Conservation (phyloP, 30 jellyfish, hydroid and myxozoan species). For the Catostylus mosaicus region DNA sequence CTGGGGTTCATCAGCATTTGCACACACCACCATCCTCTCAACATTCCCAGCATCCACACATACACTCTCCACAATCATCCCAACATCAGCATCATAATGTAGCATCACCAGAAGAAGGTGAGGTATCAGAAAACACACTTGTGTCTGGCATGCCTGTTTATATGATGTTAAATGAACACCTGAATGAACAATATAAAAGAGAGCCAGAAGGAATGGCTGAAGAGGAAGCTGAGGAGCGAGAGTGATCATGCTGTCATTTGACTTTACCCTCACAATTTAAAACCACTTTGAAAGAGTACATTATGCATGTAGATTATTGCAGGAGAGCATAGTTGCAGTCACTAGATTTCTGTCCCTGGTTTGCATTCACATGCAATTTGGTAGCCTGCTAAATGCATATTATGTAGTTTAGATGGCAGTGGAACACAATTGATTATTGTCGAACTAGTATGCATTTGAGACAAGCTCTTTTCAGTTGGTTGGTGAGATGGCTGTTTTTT, state of each 20-base stretch:
- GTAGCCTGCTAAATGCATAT: too few species aligned
- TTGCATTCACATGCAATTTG: too few species aligned
- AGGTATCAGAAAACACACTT: conserved; percentile 41
- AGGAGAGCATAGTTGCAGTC: background rate
- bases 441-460: too few species aligned
- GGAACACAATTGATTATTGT: too few species aligned
- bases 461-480: too few species aligned
- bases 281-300: background rate
- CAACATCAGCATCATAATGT: conserved; percentile 40
- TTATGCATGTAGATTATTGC: background rate
- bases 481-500: too few species aligned
- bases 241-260: background rate
- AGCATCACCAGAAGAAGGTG: conserved; percentile 25
- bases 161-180: conserved; percentile 62
- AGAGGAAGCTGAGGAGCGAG: conserved; percentile 27
- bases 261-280: background rate
- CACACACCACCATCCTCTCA: conserved; percentile 20
- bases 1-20: conserved; percentile 52
- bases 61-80: too few species aligned
- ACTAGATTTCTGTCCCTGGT: background rate
- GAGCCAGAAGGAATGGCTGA: conserved; percentile 8
- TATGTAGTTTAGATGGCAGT: too few species aligned
- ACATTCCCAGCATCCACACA: conserved; percentile 18
- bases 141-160: conserved; percentile 63
- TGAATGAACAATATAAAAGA: conserved; percentile 34